Percentiles rank a stretch among this genome's conserved stretches.
These are phyloP conservation scores for Oxyruncus cristatus DNA, from an alignment of 2,113 vertebrate genomes.

Conservation along the genomic window DNA sequence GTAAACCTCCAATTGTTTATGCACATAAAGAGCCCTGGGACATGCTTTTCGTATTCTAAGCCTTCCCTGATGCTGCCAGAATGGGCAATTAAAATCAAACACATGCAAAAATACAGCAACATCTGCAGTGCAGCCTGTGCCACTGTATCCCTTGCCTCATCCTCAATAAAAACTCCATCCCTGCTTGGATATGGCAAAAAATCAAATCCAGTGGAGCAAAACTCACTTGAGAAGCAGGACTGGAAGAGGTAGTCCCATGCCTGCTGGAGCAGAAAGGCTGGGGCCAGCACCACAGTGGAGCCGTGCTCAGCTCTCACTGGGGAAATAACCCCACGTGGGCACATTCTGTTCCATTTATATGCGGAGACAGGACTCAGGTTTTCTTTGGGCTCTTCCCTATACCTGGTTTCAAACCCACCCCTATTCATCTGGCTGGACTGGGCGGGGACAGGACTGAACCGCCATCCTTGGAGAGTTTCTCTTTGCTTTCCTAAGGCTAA, in stretches of 20 bases:
- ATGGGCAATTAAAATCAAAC: background rate
- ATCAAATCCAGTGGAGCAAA: background rate
- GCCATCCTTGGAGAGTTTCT: background rate
- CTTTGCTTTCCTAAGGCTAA: background rate
- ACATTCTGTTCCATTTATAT: accelerated
- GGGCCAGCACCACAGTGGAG: background rate
- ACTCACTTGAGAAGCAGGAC: background rate
- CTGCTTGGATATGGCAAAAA: background rate
- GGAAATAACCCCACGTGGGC: background rate
- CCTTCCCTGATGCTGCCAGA: background rate
- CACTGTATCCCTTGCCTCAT: background rate
- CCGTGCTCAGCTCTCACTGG: accelerated
- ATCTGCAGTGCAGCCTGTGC: background rate
- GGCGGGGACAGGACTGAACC: accelerated
- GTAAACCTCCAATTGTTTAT: background rate
- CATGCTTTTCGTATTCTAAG: background rate
- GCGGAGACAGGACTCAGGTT: background rate
- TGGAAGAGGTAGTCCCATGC: background rate
- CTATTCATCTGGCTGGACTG: background rate
- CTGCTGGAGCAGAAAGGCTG: background rate
- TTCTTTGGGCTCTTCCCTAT: background rate
- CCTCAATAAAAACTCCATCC: background rate
- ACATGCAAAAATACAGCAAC: background rate
- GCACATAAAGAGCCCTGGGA: background rate
- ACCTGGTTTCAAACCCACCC: background rate